A percentile compares a stretch with the other conserved stretches of the same genome.
These are phyloP conservation scores for Spodoptera litura DNA, from an alignment of 1,140 invertebrate genomes.

Conservation along the genomic window DNA sequence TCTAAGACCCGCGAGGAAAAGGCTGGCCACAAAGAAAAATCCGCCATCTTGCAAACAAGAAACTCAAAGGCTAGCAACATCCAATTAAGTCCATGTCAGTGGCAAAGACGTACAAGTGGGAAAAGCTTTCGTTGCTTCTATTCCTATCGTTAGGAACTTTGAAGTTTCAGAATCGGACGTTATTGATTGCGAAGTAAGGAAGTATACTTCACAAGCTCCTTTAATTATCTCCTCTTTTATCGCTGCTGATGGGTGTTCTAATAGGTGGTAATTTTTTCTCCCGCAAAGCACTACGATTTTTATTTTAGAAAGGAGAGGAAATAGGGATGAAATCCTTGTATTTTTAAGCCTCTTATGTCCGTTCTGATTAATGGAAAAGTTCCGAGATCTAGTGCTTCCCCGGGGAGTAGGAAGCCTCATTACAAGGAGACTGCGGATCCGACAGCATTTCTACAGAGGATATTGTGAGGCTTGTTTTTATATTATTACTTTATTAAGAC, in stretches of 20 bases:
- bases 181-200: slow-evolving; percentile 30
- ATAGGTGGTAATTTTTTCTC: too few relatives aligned
- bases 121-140: slow-evolving; percentile 27
- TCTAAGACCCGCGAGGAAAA: slow-evolving; percentile 7
- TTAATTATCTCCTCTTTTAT: too few relatives aligned
- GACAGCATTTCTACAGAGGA: neutral
- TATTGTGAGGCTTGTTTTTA: neutral
- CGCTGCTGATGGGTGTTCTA: too few relatives aligned
- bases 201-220: too few relatives aligned
- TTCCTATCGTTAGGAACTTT: slow-evolving; percentile 25
- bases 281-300: neutral
- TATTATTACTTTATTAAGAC: too few relatives aligned
- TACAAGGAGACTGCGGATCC: slow-evolving; percentile 13
- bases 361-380: slow-evolving; percentile 32
- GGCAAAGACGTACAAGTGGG: slow-evolving; percentile 23
- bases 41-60: slow-evolving; percentile 19
- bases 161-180: neutral
- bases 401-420: slow-evolving; percentile 8
- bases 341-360: slow-evolving; percentile 30
- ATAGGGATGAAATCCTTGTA: slow-evolving; percentile 16
- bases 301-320: neutral
- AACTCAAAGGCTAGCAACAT: slow-evolving; percentile 25
- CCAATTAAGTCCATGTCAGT: slow-evolving; percentile 38
- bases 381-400: slow-evolving; percentile 17
- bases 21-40: slow-evolving; percentile 24